Conservation (phyloP, 2,113 vertebrate species). For the Panthera leo region DNA sequence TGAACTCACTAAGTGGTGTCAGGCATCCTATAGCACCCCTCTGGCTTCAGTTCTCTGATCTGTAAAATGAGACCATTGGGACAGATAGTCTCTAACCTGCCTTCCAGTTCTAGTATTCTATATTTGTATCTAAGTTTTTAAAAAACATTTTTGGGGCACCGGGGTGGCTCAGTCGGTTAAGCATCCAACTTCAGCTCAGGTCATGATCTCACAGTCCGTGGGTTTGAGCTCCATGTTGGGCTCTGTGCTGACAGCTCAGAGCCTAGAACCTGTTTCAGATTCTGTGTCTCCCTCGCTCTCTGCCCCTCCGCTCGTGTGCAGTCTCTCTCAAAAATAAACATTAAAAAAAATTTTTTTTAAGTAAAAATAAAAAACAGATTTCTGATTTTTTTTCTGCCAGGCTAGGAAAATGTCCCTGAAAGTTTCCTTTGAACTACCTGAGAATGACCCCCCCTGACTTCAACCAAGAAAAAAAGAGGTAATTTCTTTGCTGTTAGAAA, state of each 20-base stretch:
- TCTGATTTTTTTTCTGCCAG: not conserved
- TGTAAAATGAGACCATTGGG: not conserved
- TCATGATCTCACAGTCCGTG: too few species aligned
- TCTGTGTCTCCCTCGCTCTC: too few species aligned
- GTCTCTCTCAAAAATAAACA: too few species aligned
- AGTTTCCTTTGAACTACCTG: not conserved
- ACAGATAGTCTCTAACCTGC: not conserved
- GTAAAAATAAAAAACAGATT: not conserved
- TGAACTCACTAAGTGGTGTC: not conserved
- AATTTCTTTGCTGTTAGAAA: not conserved
- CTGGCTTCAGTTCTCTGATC: not conserved
- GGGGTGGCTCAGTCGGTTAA: too few species aligned
- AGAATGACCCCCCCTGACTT: not conserved
- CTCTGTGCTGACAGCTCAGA: too few species aligned
- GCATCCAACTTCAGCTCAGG: too few species aligned
- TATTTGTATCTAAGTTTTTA: not conserved
- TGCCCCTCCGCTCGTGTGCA: too few species aligned
- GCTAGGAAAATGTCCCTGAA: not conserved
- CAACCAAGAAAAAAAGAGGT: not conserved
- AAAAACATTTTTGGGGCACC: not conserved
- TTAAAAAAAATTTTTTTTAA: too few species aligned
- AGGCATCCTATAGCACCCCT: not conserved
- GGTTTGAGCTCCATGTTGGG: too few species aligned
- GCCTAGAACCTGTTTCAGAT: too few species aligned
- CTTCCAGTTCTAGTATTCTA: not conserved